Percentiles rank a stretch among this genome's conserved stretches.
Conservation (phyloP, 2,888 invertebrate species). For the Bursaphelenchus okinawaensis region DNA sequence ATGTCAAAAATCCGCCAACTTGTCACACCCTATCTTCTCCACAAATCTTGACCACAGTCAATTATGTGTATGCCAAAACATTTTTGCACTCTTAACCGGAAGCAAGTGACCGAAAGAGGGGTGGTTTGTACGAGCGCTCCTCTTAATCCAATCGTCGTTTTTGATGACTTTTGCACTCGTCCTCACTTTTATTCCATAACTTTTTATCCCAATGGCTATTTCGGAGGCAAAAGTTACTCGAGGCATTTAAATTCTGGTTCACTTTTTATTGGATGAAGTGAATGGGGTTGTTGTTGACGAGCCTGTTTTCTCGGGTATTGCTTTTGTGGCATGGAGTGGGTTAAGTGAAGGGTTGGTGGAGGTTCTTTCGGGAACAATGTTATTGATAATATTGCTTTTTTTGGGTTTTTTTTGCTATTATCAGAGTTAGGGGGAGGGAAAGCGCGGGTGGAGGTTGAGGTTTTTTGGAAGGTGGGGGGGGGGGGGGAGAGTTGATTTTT, state of each 20-base stretch:
- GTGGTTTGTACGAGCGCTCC: neutral
- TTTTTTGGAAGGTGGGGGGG: no score
- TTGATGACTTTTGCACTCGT: constrained; percentile 1
- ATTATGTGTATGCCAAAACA: no score
- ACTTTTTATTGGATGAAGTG: no score
- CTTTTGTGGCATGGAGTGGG: no score
- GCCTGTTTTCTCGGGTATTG: no score
- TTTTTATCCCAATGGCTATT: constrained; percentile 5
- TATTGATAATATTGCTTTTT: neutral
- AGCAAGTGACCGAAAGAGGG: neutral
- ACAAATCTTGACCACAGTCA: no score
- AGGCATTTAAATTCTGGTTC: no score
- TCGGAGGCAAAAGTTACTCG: neutral
- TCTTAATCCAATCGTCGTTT: neutral
- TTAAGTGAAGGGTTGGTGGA: no score
- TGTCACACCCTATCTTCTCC: no score
- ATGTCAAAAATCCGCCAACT: no score
- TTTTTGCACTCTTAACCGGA: neutral
- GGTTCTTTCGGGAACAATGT: neutral
- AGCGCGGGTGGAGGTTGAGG: neutral
- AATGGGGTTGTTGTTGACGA: no score
- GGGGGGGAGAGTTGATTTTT: no score
- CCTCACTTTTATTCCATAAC: constrained; percentile 8
- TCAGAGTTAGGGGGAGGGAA: neutral
- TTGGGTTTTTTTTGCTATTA: neutral